Base-by-base conservation (phyloP, 2,797 vertebrate species). In the Tiaroga cobitis region DNA sequence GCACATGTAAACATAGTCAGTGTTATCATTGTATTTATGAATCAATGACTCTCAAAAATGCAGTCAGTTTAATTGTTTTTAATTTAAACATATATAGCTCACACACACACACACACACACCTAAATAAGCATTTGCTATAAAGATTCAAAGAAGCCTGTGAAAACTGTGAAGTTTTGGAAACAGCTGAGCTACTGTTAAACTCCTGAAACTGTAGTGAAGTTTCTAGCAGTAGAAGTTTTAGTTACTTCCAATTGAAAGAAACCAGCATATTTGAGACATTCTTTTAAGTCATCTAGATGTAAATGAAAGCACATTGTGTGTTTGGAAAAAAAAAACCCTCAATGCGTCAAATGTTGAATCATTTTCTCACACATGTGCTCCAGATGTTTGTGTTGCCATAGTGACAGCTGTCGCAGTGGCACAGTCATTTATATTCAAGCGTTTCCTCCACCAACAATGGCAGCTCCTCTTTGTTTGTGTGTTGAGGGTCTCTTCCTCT, bases 381-480 rank as follows among this genome's bases (percentile, higher is more conserved):
- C 84, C 83, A 87, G 86, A 74, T 86, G 78, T 73, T 82, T 77
- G 65, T 32, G 39, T 83, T 89, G 29, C 84, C 29, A 82, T 81
- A 68, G 80, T 34, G 46, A 84, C 73, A 54, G 61, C 63, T 84
- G 74, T 84, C 18, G 49, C 61, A 65, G 82, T 77, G 61, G 70
- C 81, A 75, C 56, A 65, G n/a, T 83, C 59, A 65, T 75, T 83
- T 83, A 63, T 51, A 76, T 76, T 75, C 80, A 24, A 61, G 80
- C 11, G 26, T 54, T 54, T 73, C 49, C 67, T 59, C 68, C 61
- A 8, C 15, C 29, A 67, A 83, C 81, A 54, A 51, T 37, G 26
- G 72, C 70, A 51, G 59, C 59, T 83, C 37, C 7, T 82, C 39
- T 46, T 41, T 73, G 80, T 82, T 29, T 59, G 11, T 41, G 34